Percentiles rank a stretch among this genome's conserved stretches.
Evolutionary conservation across 2,113 vertebrate species (phyloP).

Genomic region (Leptodactylus fuscus): DNA sequence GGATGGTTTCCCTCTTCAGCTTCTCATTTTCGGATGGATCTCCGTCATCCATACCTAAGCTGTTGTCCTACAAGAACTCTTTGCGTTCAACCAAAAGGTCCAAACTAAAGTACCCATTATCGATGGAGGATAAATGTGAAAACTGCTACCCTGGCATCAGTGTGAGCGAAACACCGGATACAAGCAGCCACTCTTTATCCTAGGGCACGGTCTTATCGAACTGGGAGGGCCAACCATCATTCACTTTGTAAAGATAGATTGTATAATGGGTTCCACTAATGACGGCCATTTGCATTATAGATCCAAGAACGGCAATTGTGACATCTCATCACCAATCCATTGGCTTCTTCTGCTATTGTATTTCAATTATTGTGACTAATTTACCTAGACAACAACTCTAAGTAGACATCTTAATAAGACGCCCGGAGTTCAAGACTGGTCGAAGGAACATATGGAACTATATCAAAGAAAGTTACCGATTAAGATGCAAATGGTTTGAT

Average conservation of each 20-base stretch:
- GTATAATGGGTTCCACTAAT: slow-evolving; percentile 10
- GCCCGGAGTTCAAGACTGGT: not conserved
- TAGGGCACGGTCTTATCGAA: slow-evolving; percentile 45
- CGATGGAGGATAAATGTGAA: slow-evolving; percentile 62
- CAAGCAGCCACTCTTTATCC: slow-evolving; percentile 65
- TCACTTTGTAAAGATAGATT: slow-evolving; percentile 25
- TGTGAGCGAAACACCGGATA: slow-evolving; percentile 64
- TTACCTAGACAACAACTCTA: not conserved
- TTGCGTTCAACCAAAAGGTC: slow-evolving; percentile 52
- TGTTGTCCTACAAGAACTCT: slow-evolving; percentile 67
- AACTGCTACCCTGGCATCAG: slow-evolving; percentile 68
- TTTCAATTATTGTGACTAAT: slow-evolving; percentile 5
- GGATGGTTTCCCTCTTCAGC: slow-evolving; percentile 79
- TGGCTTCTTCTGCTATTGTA: slow-evolving; percentile 25
- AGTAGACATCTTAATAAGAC: not conserved
- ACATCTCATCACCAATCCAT: not conserved
- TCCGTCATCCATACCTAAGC: slow-evolving; percentile 62
- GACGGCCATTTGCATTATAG: slow-evolving; percentile 40
- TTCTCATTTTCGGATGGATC: slow-evolving; percentile 72
- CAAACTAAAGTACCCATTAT: slow-evolving; percentile 28
- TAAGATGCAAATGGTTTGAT: not conserved
- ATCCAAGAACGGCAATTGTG: not conserved
- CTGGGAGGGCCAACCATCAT: not conserved
- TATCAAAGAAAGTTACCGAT: not conserved
- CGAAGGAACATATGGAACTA: not conserved